Conservation (phyloP, 2,797 vertebrate genomes). For the Crenuchus spilurus region DNA sequence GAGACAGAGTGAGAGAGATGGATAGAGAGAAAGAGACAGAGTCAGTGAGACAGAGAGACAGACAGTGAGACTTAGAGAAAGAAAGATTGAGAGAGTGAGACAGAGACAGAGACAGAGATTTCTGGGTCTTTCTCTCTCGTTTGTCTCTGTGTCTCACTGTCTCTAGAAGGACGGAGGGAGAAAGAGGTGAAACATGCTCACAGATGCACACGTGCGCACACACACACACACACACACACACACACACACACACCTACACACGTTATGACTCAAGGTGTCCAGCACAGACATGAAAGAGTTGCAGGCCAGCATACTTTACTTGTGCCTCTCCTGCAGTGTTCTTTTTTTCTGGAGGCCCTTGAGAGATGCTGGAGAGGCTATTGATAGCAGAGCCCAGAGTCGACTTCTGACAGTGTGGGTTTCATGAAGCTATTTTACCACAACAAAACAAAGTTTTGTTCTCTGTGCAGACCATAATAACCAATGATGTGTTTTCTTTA, state of each 20-base stretch:
- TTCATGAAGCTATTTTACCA: neutral
- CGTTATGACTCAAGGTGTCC: constrained; percentile 1
- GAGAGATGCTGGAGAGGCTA: constrained; percentile 1
- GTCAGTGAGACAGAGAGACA: neutral
- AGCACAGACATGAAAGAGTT: constrained; percentile 2
- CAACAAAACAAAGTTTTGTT: constrained; percentile 4
- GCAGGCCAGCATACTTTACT: neutral
- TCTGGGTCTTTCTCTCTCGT: too few relatives aligned
- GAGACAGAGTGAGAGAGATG: constrained; percentile 25
- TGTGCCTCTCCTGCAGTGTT: constrained; percentile 4
- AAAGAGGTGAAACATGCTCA: neutral
- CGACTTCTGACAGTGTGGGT: neutral
- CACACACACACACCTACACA: neutral
- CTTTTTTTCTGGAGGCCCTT: neutral
- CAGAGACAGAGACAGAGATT: neutral
- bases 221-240: neutral
- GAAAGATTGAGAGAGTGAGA: too few relatives aligned
- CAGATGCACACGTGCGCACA: neutral
- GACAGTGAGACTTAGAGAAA: neutral
- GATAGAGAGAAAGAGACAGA: neutral
- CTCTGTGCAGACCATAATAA: too few relatives aligned
- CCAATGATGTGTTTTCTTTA: too few relatives aligned
- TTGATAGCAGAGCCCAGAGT: neutral
- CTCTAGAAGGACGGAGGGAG: too few relatives aligned
- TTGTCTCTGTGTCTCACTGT: too few relatives aligned